phyloP scores from a whole-genome alignment of 2,113 vertebrate species.

The Numida meleagris region DNA sequence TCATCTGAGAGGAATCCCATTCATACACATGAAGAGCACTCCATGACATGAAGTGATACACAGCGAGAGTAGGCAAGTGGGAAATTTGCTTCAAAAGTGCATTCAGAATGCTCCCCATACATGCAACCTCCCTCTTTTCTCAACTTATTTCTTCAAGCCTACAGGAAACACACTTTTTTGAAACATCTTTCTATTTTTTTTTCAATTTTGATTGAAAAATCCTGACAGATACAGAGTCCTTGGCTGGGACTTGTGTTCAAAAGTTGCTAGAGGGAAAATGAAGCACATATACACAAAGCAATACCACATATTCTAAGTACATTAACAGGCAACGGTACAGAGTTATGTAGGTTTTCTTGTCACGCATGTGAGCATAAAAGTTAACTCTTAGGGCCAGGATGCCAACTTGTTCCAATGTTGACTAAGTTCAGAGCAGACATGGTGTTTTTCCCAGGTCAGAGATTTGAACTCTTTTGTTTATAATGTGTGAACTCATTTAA shows the following conservation, averaged over 20 bases:
- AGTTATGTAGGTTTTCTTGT: neutral
- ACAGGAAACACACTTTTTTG: neutral
- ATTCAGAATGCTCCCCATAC: neutral
- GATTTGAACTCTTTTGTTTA: neutral
- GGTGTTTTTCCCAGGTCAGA: neutral
- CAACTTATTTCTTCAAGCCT: neutral
- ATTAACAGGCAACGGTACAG: neutral
- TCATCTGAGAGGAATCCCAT: neutral
- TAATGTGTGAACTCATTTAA: slow-evolving; percentile 28
- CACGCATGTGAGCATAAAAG: neutral
- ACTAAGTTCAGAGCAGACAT: neutral
- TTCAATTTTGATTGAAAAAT: neutral
- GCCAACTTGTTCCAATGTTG: neutral
- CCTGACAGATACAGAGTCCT: neutral
- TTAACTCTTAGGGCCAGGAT: neutral
- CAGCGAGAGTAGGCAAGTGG: neutral
- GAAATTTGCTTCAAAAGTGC: neutral
- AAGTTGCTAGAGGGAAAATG: neutral
- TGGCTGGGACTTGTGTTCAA: neutral
- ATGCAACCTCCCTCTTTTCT: neutral
- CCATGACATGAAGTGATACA: neutral
- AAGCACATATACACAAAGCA: neutral
- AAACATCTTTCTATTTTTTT: neutral
- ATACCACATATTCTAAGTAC: neutral
- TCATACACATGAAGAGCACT: neutral